These are phyloP conservation scores for Drosophila watanabei DNA, from an alignment of 1,140 invertebrate genomes.

Conservation along the genomic window DNA sequence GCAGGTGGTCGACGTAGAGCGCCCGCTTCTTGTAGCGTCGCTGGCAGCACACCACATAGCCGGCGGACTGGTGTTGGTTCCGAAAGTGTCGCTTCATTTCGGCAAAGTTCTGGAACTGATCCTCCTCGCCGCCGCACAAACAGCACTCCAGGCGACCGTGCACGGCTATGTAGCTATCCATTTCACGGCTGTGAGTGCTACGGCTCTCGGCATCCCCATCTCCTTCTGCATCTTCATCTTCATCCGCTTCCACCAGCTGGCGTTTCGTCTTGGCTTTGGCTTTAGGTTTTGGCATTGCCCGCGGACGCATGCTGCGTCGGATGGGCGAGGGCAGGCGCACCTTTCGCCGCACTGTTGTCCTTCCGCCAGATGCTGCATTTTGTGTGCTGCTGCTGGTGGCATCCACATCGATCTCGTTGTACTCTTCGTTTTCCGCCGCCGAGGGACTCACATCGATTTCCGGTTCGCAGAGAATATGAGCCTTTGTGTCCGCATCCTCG, in stretches of 20 bases:
- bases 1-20: conserved; percentile 65
- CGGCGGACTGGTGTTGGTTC: conserved; percentile 37
- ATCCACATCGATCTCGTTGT: conserved; percentile 44
- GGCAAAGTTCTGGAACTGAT: conserved; percentile 35
- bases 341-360: not conserved
- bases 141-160: conserved; percentile 45
- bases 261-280: conserved; percentile 28
- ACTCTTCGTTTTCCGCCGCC: conserved; percentile 21
- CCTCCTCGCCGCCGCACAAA: conserved; percentile 23
- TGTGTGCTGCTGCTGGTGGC: conserved; percentile 5
- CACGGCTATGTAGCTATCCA: conserved; percentile 39
- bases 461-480: conserved; percentile 44
- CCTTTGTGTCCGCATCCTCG: conserved; percentile 30
- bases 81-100: conserved; percentile 52
- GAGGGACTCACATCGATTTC: conserved; percentile 48
- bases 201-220: conserved; percentile 18
- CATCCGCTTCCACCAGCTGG: conserved; percentile 13
- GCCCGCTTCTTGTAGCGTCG: conserved; percentile 57
- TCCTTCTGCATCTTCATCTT: not conserved
- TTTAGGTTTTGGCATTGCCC: conserved; percentile 5
- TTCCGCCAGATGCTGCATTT: too few relatives aligned
- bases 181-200: conserved; percentile 27
- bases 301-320: conserved; percentile 33
- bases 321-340: conserved; percentile 18
- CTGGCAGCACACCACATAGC: conserved; percentile 60